These are phyloP conservation scores for Gallinago stenura DNA, from an alignment of 2,797 vertebrate genomes.

Conservation along the genomic window DNA sequence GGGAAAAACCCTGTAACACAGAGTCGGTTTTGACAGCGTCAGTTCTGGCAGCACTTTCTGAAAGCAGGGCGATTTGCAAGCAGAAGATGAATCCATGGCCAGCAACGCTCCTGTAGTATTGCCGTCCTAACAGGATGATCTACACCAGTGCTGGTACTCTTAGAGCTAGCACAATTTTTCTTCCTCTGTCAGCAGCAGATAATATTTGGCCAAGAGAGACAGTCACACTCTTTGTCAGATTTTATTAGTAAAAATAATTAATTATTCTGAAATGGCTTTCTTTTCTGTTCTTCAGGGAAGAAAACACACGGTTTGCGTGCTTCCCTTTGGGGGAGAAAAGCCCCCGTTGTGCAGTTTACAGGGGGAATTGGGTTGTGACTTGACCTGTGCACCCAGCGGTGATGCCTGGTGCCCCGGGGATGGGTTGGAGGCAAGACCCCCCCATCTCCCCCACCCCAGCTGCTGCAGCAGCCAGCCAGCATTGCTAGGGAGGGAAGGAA, in stretches of 20 bases:
- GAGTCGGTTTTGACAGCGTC: conserved; percentile 45
- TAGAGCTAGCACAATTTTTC: not conserved
- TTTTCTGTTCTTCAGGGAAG: not conserved
- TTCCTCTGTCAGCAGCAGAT: not conserved
- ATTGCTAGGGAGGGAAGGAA: not conserved
- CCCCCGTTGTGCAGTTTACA: not conserved
- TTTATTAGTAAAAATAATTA: not conserved
- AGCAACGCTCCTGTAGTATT: not conserved
- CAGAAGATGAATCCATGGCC: not conserved
- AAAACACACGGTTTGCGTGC: not conserved
- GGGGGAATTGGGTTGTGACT: not conserved
- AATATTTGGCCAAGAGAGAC: not conserved
- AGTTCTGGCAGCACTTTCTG: conserved; percentile 54
- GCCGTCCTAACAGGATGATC: not conserved
- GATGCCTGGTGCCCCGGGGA: rapidly evolving
- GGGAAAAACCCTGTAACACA: conserved; percentile 48
- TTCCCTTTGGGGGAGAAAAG: not conserved
- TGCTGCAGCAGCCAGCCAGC: not conserved
- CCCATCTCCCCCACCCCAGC: rapidly evolving
- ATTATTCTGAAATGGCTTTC: not conserved
- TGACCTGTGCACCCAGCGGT: too few relatives aligned
- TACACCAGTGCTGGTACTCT: not conserved
- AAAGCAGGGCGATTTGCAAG: conserved; percentile 34
- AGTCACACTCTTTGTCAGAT: not conserved
- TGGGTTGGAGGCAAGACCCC: not conserved